A percentile compares a stretch with the other conserved stretches of the same genome.
phyloP scores from a whole-genome alignment of 2,113 vertebrate species.

The Clarias batrachus region DNA sequence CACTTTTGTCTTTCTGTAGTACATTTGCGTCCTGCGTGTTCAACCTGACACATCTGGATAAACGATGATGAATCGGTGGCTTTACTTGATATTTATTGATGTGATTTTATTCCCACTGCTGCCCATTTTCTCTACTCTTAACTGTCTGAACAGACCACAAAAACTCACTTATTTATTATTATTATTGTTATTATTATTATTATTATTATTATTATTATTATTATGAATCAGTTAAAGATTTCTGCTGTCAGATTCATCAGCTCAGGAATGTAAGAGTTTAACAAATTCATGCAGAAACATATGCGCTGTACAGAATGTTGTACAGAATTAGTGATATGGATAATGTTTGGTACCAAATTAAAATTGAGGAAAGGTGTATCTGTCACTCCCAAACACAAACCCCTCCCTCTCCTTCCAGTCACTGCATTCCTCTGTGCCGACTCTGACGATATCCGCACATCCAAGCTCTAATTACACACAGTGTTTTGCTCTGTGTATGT shows the following conservation, averaged over 20 bases:
- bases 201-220: too few species aligned
- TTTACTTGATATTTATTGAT: neutral
- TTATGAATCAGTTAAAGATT: too few species aligned
- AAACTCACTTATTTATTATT: too few species aligned
- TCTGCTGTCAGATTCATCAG: neutral
- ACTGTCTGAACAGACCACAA: too few species aligned
- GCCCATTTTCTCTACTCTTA: too few species aligned
- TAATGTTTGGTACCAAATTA: neutral
- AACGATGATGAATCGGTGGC: neutral
- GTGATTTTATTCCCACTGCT: neutral
- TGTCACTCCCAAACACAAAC: neutral
- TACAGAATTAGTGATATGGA: neutral
- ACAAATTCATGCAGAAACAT: neutral
- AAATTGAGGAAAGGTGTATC: neutral
- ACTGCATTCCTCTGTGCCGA: neutral
- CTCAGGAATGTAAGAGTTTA: neutral
- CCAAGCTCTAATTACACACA: neutral
- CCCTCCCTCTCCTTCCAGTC: neutral
- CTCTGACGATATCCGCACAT: neutral
- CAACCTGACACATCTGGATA: neutral
- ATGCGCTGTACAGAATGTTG: too few species aligned
- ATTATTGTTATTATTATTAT: too few species aligned
- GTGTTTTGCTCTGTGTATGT: neutral
- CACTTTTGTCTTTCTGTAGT: neutral
- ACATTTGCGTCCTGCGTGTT: too few species aligned